These are phyloP conservation scores for Oreochromis mossambicus DNA, from an alignment of 2,797 vertebrate genomes.

Conservation along the genomic window DNA sequence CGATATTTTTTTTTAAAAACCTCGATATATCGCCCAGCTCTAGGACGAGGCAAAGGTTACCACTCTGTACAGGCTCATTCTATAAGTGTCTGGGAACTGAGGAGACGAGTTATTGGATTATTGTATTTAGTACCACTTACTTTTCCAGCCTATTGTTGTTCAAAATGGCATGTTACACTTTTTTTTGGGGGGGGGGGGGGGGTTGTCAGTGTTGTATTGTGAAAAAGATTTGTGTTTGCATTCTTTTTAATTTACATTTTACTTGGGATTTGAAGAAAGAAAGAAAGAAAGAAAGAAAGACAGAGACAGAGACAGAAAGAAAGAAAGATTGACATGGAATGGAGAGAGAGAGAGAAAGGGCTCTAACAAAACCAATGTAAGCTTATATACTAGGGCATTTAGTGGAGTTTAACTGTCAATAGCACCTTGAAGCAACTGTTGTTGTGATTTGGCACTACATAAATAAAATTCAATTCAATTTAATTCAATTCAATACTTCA, in stretches of 20 bases:
- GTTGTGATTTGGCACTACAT: not conserved
- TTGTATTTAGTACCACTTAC: not conserved
- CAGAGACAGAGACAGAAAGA: no score
- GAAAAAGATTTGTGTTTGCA: not conserved
- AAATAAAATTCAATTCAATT: not conserved
- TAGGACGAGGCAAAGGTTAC: not conserved
- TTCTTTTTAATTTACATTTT: not conserved
- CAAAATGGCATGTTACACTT: not conserved
- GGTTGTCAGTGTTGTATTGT: no score
- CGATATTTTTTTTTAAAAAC: no score
- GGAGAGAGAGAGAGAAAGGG: fast-evolving
- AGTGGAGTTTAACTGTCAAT: not conserved
- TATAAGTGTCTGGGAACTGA: not conserved
- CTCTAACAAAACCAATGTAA: not conserved
- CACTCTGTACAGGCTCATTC: not conserved
- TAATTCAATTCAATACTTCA: not conserved
- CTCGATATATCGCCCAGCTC: no score
- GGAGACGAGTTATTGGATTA: not conserved
- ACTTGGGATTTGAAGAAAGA: not conserved
- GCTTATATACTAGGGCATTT: no score
- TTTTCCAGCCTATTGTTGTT: not conserved
- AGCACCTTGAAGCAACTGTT: not conserved
- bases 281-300: no score
- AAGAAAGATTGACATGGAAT: no score
- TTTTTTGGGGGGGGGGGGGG: no score